These are phyloP conservation scores for Galeruca laticollis DNA, from an alignment of 2,888 invertebrate genomes.

Conservation along the genomic window DNA sequence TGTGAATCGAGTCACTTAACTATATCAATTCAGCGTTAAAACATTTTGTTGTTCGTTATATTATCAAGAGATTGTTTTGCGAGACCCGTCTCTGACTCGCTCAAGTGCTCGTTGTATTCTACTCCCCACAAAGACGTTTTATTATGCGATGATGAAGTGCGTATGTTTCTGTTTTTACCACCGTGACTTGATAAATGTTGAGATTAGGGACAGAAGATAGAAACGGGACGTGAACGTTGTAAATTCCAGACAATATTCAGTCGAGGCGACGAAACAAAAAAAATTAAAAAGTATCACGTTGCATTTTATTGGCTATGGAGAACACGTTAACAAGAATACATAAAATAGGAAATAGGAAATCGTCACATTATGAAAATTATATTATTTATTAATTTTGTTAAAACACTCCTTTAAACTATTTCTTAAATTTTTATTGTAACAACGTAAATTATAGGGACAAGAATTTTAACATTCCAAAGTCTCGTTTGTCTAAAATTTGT, in stretches of 20 bases:
- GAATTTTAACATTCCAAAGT: too few species aligned
- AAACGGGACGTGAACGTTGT: constrained; percentile 24
- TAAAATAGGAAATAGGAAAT: too few species aligned
- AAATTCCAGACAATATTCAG: constrained; percentile 18
- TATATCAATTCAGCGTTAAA: background rate
- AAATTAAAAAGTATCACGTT: background rate
- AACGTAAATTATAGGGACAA: too few species aligned
- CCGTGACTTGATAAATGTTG: constrained; percentile 36
- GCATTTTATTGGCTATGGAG: background rate
- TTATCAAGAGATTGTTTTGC: background rate
- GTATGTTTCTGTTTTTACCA: constrained; percentile 41
- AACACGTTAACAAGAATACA: too few species aligned
- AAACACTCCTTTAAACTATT: too few species aligned
- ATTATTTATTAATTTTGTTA: too few species aligned
- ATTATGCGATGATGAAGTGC: constrained; percentile 41
- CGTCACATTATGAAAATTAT: too few species aligned
- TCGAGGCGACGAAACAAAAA: constrained; percentile 3
- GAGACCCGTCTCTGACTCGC: background rate
- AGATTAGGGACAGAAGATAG: constrained; percentile 28
- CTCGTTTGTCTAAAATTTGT: too few species aligned
- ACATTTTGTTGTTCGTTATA: too few species aligned
- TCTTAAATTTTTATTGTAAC: too few species aligned
- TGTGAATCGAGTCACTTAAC: background rate
- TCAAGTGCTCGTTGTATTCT: constrained; percentile 24
- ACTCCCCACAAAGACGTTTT: constrained; percentile 36